Conservation (phyloP, 2,797 vertebrate genomes). For the Trematomus bernacchii region DNA sequence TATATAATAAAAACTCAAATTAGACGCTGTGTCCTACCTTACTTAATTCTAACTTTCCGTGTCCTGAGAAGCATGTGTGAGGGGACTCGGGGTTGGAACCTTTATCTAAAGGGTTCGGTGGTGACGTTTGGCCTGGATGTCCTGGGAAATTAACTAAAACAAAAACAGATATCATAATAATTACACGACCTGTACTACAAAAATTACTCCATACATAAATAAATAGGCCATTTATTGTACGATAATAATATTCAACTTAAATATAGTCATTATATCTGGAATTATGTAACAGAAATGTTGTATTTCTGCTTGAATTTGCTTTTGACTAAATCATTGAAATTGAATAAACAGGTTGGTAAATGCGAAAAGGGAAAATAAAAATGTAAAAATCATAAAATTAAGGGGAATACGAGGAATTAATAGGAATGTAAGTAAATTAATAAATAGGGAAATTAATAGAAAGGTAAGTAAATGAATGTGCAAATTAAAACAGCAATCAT, state of each 20-base stretch:
- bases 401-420: too few relatives aligned
- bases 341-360: too few relatives aligned
- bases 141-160: constrained; percentile 82
- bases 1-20: neutral
- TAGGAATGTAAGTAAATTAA: too few relatives aligned
- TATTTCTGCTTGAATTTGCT: neutral
- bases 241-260: neutral
- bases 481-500: too few relatives aligned
- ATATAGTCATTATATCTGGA: neutral
- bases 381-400: too few relatives aligned
- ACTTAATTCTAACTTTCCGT: constrained; percentile 84
- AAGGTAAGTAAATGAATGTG: too few relatives aligned
- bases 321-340: too few relatives aligned
- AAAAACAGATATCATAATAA: constrained; percentile 24
- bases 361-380: too few relatives aligned
- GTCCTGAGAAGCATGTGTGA: constrained; percentile 69
- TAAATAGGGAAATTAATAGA: too few relatives aligned
- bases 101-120: constrained; percentile 70
- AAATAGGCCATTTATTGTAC: neutral
- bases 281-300: neutral
- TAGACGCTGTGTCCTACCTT: constrained; percentile 84
- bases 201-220: neutral
- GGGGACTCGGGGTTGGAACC: constrained; percentile 73
- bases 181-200: too few relatives aligned
- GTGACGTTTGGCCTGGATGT: constrained; percentile 78